Evolutionary conservation across 1,140 invertebrate genomes (phyloP).

Genomic region (Lasioglossum baleicum): DNA sequence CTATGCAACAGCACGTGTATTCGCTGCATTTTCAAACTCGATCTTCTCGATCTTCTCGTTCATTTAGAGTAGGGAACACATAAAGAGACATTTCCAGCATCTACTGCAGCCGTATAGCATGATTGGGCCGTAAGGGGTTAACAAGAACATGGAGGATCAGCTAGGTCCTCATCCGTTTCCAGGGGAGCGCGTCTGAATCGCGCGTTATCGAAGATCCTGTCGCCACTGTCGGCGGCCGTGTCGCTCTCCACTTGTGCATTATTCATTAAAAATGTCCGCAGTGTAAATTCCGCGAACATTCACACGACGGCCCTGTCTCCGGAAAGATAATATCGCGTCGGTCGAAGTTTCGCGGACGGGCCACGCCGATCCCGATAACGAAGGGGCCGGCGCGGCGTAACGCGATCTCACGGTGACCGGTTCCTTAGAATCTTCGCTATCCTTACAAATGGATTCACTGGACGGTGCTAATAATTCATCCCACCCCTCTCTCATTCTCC

Average conservation of each 20-base stretch:
- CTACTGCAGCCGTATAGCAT: no score
- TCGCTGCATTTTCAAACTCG: no score
- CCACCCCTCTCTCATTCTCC: conserved; percentile 8
- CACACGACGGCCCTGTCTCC: neutral
- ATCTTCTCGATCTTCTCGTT: no score
- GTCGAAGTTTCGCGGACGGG: neutral
- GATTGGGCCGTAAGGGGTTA: neutral
- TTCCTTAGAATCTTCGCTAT: conserved; percentile 37
- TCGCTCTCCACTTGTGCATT: neutral
- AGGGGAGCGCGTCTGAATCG: neutral
- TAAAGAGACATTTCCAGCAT: no score
- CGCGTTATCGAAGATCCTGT: neutral
- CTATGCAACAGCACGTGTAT: no score
- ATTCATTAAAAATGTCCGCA: conserved; percentile 32
- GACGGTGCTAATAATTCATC: conserved; percentile 51
- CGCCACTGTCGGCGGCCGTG: neutral
- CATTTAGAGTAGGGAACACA: no score
- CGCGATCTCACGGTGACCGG: conserved; percentile 47
- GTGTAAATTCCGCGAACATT: conserved; percentile 3
- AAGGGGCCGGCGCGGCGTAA: conserved; percentile 15
- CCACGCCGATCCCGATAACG: neutral
- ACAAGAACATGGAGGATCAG: neutral
- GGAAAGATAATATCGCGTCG: neutral
- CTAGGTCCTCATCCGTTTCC: neutral
- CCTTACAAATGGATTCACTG: conserved; percentile 51